Evolutionary conservation across 1,140 invertebrate genomes (phyloP).

Genomic region (Saccostrea cuccullata): DNA sequence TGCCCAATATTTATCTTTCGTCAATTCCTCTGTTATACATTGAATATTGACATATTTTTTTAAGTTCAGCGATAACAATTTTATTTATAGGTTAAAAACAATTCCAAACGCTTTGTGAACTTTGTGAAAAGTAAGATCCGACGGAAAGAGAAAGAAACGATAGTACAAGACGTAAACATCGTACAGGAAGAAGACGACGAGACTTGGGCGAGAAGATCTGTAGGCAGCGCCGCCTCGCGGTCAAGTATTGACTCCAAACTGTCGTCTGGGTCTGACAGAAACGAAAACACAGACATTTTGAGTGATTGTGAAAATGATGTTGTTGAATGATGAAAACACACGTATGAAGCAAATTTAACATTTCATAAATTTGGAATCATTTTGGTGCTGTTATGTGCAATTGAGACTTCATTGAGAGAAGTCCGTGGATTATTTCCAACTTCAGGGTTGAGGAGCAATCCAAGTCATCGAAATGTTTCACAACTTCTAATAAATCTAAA

Average conservation of each 20-base stretch:
- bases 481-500: too few relatives aligned
- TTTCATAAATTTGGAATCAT: background rate
- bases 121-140: slow-evolving; percentile 26
- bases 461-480: too few relatives aligned
- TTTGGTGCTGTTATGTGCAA: slow-evolving; percentile 6
- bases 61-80: too few relatives aligned
- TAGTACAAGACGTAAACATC: slow-evolving; percentile 52
- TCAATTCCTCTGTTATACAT: too few relatives aligned
- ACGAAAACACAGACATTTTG: slow-evolving; percentile 36
- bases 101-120: background rate
- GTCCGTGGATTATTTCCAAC: too few relatives aligned
- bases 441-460: too few relatives aligned
- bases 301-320: slow-evolving; percentile 34
- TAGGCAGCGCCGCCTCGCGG: slow-evolving; percentile 56
- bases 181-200: slow-evolving; percentile 53
- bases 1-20: too few relatives aligned
- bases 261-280: slow-evolving; percentile 45
- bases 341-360: background rate
- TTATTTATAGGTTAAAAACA: background rate
- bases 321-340: background rate
- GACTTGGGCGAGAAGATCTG: slow-evolving; percentile 56
- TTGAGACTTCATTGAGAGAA: background rate
- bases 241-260: slow-evolving; percentile 53
- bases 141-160: slow-evolving; percentile 46
- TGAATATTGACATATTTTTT: too few relatives aligned